Conservation (phyloP, 2,113 vertebrate species). For the Catharus minimus region DNA sequence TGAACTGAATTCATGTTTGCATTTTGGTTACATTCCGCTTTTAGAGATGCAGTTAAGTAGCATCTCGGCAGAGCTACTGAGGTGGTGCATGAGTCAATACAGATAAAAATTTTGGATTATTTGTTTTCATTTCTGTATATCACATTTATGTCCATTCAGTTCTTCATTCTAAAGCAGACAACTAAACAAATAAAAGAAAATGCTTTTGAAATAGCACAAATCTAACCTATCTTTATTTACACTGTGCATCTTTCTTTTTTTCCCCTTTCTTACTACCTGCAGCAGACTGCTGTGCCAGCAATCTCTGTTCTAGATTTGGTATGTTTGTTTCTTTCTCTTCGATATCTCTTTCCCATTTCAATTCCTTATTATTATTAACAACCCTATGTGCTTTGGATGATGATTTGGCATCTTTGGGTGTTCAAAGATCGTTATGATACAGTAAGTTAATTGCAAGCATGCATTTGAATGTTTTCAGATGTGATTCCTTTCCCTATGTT, state of each 20-base stretch:
- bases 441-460: slow-evolving; percentile 52
- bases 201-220: slow-evolving; percentile 65
- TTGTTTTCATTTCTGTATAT: slow-evolving; percentile 1
- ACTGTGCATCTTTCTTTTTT: slow-evolving; percentile 81
- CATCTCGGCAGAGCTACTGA: not conserved
- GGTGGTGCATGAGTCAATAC: not conserved
- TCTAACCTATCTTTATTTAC: slow-evolving; percentile 77
- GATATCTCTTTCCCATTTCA: slow-evolving; percentile 64
- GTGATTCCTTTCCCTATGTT: slow-evolving; percentile 15
- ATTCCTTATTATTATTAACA: slow-evolving; percentile 48
- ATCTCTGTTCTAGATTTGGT: slow-evolving; percentile 99
- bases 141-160: not conserved
- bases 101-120: not conserved
- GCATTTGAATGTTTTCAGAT: slow-evolving; percentile 68
- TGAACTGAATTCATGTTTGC: not conserved
- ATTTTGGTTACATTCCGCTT: not conserved
- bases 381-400: slow-evolving; percentile 31
- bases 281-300: slow-evolving; percentile 99
- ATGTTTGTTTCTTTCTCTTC: slow-evolving; percentile 87
- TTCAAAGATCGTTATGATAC: not conserved
- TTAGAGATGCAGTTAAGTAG: not conserved
- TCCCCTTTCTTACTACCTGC: slow-evolving; percentile 81
- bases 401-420: slow-evolving; percentile 41
- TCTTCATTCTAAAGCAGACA: not conserved
- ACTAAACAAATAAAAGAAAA: slow-evolving; percentile 56